A percentile compares a stretch with the other conserved stretches of the same genome.
These are phyloP conservation scores for Drosophila rufa DNA, from an alignment of 1,140 invertebrate species.

Conservation along the genomic window DNA sequence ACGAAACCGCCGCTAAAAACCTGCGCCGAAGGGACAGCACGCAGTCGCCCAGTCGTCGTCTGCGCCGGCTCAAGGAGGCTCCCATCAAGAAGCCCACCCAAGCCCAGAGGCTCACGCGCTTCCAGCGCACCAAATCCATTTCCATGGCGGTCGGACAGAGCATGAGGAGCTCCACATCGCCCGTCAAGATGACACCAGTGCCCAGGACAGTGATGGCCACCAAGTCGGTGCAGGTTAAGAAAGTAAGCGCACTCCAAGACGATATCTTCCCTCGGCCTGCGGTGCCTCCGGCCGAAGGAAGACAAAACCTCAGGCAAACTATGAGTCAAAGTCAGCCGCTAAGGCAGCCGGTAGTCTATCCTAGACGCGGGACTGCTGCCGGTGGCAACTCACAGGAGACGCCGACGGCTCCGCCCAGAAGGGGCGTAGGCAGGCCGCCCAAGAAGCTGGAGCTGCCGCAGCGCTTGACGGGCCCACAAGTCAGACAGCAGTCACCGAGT, in stretches of 20 bases:
- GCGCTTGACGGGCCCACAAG: too few species aligned
- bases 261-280: slow-evolving; percentile 50
- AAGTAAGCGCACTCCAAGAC: slow-evolving; percentile 5
- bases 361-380: neutral
- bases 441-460: neutral
- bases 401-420: neutral
- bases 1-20: neutral
- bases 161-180: slow-evolving; percentile 51
- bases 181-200: slow-evolving; percentile 62
- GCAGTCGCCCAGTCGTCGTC: slow-evolving; percentile 20
- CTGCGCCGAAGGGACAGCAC: neutral
- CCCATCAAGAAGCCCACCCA: slow-evolving; percentile 40
- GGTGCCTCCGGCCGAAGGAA: neutral
- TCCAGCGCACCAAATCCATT: slow-evolving; percentile 59
- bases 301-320: neutral
- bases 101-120: slow-evolving; percentile 49
- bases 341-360: neutral
- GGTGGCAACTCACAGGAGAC: too few species aligned
- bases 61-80: slow-evolving; percentile 37
- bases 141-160: slow-evolving; percentile 27
- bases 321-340: neutral
- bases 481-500: neutral
- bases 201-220: slow-evolving; percentile 18
- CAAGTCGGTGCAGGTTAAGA: neutral
- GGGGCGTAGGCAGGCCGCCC: slow-evolving; percentile 7